Conservation (phyloP, 2,113 vertebrate species). For the Pedionomus torquatus region DNA sequence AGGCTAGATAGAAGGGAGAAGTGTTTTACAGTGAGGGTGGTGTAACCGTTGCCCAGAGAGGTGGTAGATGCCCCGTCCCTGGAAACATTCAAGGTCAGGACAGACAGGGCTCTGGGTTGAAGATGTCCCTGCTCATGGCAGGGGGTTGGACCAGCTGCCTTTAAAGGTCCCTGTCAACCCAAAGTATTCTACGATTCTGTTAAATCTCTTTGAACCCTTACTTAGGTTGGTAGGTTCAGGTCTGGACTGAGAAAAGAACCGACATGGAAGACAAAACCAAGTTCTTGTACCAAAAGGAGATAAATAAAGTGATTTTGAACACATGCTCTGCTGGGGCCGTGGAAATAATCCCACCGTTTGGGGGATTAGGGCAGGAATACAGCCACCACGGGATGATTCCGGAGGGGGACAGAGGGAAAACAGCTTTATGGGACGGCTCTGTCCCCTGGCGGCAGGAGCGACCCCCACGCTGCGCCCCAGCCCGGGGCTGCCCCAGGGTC, state of each 20-base stretch:
- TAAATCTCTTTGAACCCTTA: not conserved
- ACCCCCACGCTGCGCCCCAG: too few species aligned
- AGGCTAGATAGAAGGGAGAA: not conserved
- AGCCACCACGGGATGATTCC: too few species aligned
- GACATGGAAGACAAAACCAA: not conserved
- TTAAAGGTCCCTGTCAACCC: not conserved
- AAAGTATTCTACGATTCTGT: not conserved
- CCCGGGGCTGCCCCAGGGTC: too few species aligned
- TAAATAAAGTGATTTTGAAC: not conserved
- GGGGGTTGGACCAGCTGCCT: not conserved
- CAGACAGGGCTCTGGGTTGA: not conserved
- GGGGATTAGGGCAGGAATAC: not conserved
- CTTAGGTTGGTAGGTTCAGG: not conserved
- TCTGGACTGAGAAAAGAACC: not conserved
- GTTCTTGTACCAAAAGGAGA: not conserved
- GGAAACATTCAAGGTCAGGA: not conserved
- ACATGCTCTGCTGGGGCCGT: accelerated
- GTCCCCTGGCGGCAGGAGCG: too few species aligned
- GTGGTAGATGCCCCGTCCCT: not conserved
- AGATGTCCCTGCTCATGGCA: not conserved
- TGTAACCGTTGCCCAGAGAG: not conserved
- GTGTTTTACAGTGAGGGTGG: not conserved
- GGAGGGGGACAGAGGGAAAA: too few species aligned
- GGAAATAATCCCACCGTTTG: accelerated
- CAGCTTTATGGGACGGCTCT: too few species aligned